Evolutionary conservation across 2,888 invertebrate species (phyloP).

Genomic region (Fabriciana adippe): DNA sequence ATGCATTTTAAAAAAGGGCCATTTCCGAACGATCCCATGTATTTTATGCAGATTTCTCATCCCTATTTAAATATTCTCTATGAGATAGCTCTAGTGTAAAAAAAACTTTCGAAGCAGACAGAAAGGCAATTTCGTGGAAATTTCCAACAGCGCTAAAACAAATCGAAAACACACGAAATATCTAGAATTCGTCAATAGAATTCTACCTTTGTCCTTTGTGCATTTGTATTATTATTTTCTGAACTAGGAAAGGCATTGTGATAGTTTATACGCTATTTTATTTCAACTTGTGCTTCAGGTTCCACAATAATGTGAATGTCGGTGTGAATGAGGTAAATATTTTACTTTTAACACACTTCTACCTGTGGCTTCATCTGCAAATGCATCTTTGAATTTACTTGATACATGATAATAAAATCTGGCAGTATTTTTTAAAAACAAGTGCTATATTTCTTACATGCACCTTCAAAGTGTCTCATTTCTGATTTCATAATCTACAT

Average conservation of each 20-base stretch:
- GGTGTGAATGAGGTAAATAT: background rate
- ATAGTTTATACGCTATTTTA: constrained; percentile 26
- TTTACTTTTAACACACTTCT: too few species aligned
- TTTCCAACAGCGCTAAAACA: background rate
- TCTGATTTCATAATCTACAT: too few species aligned
- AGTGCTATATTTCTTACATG: too few species aligned
- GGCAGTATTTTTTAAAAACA: too few species aligned
- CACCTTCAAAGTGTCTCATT: too few species aligned
- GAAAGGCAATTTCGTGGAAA: background rate
- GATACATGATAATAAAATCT: too few species aligned
- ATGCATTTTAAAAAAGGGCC: too few species aligned
- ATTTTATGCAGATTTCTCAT: too few species aligned
- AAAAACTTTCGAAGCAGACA: background rate
- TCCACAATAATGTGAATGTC: constrained; percentile 22
- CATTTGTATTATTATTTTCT: constrained; percentile 21
- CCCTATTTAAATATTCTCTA: background rate
- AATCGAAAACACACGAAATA: background rate
- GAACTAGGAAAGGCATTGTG: constrained; percentile 6
- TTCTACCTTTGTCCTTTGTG: constrained; percentile 23
- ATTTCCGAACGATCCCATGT: too few species aligned
- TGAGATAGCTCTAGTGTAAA: background rate
- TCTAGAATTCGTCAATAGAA: constrained; percentile 17
- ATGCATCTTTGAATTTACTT: too few species aligned
- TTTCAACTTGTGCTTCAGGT: constrained; percentile 24
- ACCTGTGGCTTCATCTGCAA: too few species aligned